Percentiles rank a stretch among this genome's conserved stretches.
phyloP scores from a whole-genome alignment of 2,888 invertebrate genomes.

The Tenthredo notha region DNA sequence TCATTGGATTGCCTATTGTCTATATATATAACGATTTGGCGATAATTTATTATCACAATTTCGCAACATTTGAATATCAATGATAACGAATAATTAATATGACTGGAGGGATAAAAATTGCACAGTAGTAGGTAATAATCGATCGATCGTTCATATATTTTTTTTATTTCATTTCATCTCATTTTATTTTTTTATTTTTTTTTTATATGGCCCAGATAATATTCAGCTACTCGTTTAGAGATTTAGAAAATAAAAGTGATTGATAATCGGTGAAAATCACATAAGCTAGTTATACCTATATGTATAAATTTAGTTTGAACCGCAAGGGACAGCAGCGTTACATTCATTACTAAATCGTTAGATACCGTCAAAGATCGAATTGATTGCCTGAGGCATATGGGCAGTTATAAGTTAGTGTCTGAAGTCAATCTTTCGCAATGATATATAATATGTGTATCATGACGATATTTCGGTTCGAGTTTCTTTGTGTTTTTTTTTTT shows the following conservation, averaged over 20 bases:
- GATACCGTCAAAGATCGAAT: conserved; percentile 19
- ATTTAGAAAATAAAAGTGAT: conserved; percentile 19
- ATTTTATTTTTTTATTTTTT: no score
- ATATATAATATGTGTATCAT: background rate
- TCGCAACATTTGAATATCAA: no score
- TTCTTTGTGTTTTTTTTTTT: no score
- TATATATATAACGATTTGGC: background rate
- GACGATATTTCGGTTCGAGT: background rate
- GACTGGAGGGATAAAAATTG: background rate
- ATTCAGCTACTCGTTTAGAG: background rate
- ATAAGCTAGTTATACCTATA: background rate
- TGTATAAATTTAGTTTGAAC: background rate
- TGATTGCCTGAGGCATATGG: background rate
- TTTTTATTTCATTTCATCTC: no score
- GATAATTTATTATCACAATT: background rate
- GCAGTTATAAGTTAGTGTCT: background rate
- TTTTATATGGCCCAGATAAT: background rate
- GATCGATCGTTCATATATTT: background rate
- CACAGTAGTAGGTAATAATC: background rate
- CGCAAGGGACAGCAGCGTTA: background rate
- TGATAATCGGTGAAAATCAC: conserved; percentile 35
- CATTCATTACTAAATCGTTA: background rate
- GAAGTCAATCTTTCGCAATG: background rate
- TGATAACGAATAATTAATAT: no score
- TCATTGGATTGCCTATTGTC: background rate